Conservation (phyloP, 2,113 vertebrate genomes). For the Azemiops feae region DNA sequence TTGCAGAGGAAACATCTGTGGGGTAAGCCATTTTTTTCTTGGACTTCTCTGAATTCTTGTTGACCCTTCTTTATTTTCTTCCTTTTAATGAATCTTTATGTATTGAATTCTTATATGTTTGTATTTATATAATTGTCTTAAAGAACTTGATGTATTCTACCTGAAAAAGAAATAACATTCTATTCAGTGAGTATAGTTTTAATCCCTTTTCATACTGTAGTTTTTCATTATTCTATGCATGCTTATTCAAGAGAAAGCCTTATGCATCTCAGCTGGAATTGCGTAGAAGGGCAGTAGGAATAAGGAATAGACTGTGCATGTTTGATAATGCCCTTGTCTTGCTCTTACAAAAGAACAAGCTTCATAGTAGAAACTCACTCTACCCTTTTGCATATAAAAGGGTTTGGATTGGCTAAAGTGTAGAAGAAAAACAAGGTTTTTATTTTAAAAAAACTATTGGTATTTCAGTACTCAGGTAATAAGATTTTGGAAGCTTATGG, state of each 20-base stretch:
- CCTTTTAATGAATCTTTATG: not conserved
- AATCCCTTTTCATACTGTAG: not conserved
- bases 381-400: not conserved
- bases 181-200: not conserved
- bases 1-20: conserved; percentile 15
- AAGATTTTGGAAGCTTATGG: not conserved
- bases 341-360: not conserved
- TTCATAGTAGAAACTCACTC: not conserved
- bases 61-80: not conserved
- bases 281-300: not conserved
- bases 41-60: not conserved
- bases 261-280: not conserved
- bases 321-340: not conserved
- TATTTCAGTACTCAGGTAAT: not conserved
- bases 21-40: conserved; percentile 40
- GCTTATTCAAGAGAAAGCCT: not conserved
- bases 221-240: not conserved
- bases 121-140: not conserved
- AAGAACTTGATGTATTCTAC: not conserved
- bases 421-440: not conserved
- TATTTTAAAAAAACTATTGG: not conserved
- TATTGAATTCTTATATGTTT: not conserved
- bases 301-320: not conserved
- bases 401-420: not conserved
- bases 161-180: not conserved